Base-by-base conservation (phyloP, 1,140 invertebrate genomes). In the Lordiphosa stackelbergi region DNA sequence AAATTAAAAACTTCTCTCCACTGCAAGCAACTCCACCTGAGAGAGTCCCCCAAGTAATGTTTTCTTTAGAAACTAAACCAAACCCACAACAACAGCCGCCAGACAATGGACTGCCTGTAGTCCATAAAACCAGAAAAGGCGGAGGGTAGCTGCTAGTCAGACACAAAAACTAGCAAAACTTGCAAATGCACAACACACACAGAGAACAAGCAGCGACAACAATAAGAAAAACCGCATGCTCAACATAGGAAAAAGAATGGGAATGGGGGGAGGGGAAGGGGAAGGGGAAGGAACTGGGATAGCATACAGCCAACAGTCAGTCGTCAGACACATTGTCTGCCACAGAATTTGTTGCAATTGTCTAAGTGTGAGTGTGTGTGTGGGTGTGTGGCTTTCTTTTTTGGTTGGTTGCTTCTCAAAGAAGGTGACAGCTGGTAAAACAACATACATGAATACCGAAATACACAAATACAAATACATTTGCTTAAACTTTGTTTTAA, bases 61-160 rank as follows among this genome's bases (percentile, higher is more conserved):
- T 79, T 79, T 81, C 71, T 64, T 70, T 68, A 73, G 51, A 56
- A 73, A 62, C 69, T 72, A 73, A 66, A 59, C 53, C 43, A 64
- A 68, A 64, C 31, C 53, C 55, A 72, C 74, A 79, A 70, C 59
- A 79, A 71, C 72, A 51, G 59, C 42, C 57, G 66, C 63, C 77
- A 81, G 77, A 81, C 77, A 81, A 81, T 81, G 71, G 77, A 68
- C 64, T 83, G 72, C 64, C 73, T 48, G 52, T 53, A 79, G 75
- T 81, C 75, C 75, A 81, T 81, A 83, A 81, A 81, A 77, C 75
- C 60, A 52, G 54, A 66, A 53, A 42, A 42, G 22, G 59, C 41
- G 31, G 9, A 11, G 19, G 8, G 5, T 9, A 36, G 22, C 22
- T 6, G 9, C 31, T 11, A 36, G 34, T 34, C 46, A 48, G 41